Base-by-base conservation (phyloP, 2,888 invertebrate species). In the Drosophila eohydei region DNA sequence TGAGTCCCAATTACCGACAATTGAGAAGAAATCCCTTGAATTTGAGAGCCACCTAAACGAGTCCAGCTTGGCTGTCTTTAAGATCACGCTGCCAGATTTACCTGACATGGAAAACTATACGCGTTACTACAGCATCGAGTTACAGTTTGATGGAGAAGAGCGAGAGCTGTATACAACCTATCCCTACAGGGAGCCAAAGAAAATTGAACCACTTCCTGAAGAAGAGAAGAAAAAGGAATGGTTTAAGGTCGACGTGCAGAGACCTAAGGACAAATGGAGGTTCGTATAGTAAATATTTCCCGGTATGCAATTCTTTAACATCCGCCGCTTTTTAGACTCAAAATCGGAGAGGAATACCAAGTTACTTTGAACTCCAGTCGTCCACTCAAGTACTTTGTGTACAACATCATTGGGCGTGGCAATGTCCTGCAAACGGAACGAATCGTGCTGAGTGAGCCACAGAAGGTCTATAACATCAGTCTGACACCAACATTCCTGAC, bases 381-480 rank as follows among this genome's bases (percentile, higher is more conserved):
- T 70, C 95, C 95, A 0, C 93, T 98, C 93, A 95, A 95, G 74
- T 94, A 96, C 76, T 94, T 97, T 52, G 95, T 95, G 77, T 97
- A 97, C 90, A 94, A 95, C 84, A 94, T 97, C 21, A 94, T 98
- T 73, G 97, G 97, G 3, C 94, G 98, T 61, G 98, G 98, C 0
- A 96, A 97, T 89, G 95, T 98, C 26, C 93, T 97, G 8, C 92
- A 95, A 16, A 96, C 97, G 0, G 95, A 95, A 77, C 96, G 96
- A 6, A 93, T 97, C 9, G 94, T 94, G 0, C 52, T 91, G 2
- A 93, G 93, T 5, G 93, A 94, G 7, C 81, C 88, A 0, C 72
- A 93, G 0, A 93, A 93, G 66, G 93, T 94, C 67, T 94, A 94
- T 65, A 94, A 94, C 72, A 94, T 96, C 75, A 95, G 95, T 50